Evolutionary conservation across 2,113 vertebrate species (phyloP), one percentile per base, ranked within the genome.

Genomic region (Campylorhamphus procurvoides): DNA sequence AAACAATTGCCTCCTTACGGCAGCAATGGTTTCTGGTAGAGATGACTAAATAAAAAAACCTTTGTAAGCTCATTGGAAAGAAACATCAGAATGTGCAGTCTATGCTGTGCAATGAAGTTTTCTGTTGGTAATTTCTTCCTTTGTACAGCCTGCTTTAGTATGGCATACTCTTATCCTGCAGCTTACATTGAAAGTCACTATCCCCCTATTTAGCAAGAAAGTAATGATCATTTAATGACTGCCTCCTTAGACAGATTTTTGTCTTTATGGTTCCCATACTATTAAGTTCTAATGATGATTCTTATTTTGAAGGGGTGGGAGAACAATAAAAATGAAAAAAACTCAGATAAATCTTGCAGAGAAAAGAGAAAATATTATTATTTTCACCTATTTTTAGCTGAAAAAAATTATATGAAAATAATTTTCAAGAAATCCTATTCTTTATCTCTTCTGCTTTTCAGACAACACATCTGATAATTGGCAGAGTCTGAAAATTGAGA

Each of bases 271-370:
- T 72, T 84, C 24, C 35, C 55, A 5, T 8, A 31, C 10, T 37
- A 6, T 28, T 67, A 17, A 7, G 2, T 33, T 55, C 18, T 37
- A n/a, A 4, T 2, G 1, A 75, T 1, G 0, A 18, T 52, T 60
- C 19, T 18, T 56, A 28, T 58, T 89, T 56, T 90, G 49, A 29
- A 77, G 11, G 12, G 10, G 5, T 55, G 4, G 18, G 8, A 75
- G 23, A 81, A 56, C 37, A 68, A 4, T n/a, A 66, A 46, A 74
- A 71, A 22, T 18, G 1, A 42, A 28, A 82, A 49, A 53, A 8
- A 15, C 40, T 71, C 14, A 31, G 1, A 1, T n/a, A 50, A 87
- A 5, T 33, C 7, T 56, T 49, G 8, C 33, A 85, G 9, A 66
- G 28, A 76, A 19, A 79, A 37, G 5, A 39, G 2, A 0, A 53